Evolutionary conservation across 2,113 vertebrate genomes (phyloP).

Genomic region (Gallinago undulata): DNA sequence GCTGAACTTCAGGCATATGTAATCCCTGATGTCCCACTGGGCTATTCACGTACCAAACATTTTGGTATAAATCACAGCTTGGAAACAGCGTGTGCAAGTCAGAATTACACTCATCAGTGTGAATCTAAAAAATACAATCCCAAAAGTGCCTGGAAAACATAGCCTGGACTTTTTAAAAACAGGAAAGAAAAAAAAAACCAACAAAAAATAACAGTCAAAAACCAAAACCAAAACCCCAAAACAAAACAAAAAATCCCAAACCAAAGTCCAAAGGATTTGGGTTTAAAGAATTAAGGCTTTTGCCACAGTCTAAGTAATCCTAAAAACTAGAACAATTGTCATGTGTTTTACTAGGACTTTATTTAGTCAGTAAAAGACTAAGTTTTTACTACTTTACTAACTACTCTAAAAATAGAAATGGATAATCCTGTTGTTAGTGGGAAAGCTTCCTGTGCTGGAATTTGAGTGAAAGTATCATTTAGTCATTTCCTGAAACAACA

Average conservation of each 20-base stretch:
- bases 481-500: not conserved
- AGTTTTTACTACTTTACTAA: not conserved
- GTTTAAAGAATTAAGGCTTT: not conserved
- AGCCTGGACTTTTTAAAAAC: not conserved
- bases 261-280: not conserved
- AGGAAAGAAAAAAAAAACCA: rapidly evolving
- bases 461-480: not conserved
- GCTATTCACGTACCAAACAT: not conserved
- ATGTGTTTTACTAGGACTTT: not conserved
- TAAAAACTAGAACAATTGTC: not conserved
- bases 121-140: not conserved
- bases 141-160: not conserved
- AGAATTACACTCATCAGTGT: not conserved
- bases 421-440: not conserved
- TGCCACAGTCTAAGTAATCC: not conserved
- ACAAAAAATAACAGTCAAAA: rapidly evolving
- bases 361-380: not conserved
- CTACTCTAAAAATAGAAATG: not conserved
- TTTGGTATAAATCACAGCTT: not conserved
- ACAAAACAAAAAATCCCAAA: not conserved
- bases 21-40: not conserved
- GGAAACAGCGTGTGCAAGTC: not conserved
- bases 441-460: not conserved
- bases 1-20: not conserved
- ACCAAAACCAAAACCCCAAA: not conserved